phyloP scores from a whole-genome alignment of 2,888 invertebrate species.

The Rutpela maculata region DNA sequence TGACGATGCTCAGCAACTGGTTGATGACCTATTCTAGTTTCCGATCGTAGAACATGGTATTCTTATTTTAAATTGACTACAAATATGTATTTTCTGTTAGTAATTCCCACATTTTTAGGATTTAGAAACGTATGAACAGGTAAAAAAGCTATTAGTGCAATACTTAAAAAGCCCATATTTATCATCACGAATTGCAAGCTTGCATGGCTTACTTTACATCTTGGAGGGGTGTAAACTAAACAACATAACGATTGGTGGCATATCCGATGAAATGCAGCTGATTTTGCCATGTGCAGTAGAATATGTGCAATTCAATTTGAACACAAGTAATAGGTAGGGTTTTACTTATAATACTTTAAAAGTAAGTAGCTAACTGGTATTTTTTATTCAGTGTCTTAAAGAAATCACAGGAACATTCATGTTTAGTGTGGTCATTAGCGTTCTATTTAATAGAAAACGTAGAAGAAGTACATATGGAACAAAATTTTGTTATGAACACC shows the following conservation, averaged over 20 bases:
- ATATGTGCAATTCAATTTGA: constrained; percentile 75
- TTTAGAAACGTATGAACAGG: constrained; percentile 77
- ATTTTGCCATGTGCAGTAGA: constrained; percentile 76
- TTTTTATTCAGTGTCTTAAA: constrained; percentile 63
- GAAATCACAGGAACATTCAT: constrained; percentile 79
- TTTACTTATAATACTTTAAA: neutral
- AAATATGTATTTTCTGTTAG: neutral
- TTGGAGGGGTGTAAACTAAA: constrained; percentile 77
- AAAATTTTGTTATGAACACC: constrained; percentile 77
- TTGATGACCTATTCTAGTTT: neutral
- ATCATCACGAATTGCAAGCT: constrained; percentile 78
- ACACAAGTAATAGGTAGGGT: constrained; percentile 70
- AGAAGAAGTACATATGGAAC: constrained; percentile 79
- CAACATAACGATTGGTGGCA: constrained; percentile 72
- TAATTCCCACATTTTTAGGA: constrained; percentile 71
- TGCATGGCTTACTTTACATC: constrained; percentile 82
- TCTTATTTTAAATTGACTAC: neutral
- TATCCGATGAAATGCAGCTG: constrained; percentile 75
- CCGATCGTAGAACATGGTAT: neutral
- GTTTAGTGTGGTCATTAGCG: constrained; percentile 84
- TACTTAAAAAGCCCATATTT: constrained; percentile 80
- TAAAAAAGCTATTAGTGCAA: constrained; percentile 78
- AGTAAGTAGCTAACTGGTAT: neutral
- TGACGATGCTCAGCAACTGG: too few relatives aligned
- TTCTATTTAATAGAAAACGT: constrained; percentile 86